Base-by-base conservation (phyloP, 92 coral and sea anemone species). In the Actinernus sp. region DNA sequence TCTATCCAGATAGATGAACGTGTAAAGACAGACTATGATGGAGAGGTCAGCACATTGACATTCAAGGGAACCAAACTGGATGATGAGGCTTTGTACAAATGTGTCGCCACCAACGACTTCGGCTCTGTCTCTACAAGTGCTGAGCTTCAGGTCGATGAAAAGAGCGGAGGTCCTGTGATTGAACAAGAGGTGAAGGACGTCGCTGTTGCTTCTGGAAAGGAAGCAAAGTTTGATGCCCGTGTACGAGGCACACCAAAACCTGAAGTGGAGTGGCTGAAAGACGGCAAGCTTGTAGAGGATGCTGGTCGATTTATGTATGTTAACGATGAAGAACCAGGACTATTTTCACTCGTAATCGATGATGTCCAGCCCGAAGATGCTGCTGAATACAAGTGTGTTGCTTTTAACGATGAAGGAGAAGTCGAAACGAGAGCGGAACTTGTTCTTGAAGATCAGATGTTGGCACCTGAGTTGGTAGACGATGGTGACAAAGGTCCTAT, bases 11-110 rank as follows among this genome's bases (percentile, higher is more conserved):
- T 76, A 53, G 77, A 67, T 30, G 65, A 79, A 19, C 89, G 96
- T 36, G 44, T 91, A 3, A 84, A 40, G 19, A 29, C 61, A 33
- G 80, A 84, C 51, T 75, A 65, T 33, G 91, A 83, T 44, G 80
- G 80, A 18, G 86, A 73, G 41, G 73, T 60, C 1, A 74, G 88
- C 58, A 68, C 81, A 16, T 40, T 95, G 68, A 75, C 58, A 30
- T 60, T 95, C 22, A 68, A 69, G 47, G 57, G 72, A 30, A 63
- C 93, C 27, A 58, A 72, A 22, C 73, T 79, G 22, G 94, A 81
- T 18, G 99, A 95, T 26, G 99, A 95, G 56, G 95, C 92, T 4
- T 81, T 87, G 47, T 95, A 95, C 88, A 90, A 90, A 55, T 85
- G 87, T 34, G 71, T 81, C 24, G 97, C 99, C 17, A 70, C 74